These are phyloP conservation scores for Pheosia gnoma DNA, from an alignment of 2,888 invertebrate genomes.

Conservation along the genomic window DNA sequence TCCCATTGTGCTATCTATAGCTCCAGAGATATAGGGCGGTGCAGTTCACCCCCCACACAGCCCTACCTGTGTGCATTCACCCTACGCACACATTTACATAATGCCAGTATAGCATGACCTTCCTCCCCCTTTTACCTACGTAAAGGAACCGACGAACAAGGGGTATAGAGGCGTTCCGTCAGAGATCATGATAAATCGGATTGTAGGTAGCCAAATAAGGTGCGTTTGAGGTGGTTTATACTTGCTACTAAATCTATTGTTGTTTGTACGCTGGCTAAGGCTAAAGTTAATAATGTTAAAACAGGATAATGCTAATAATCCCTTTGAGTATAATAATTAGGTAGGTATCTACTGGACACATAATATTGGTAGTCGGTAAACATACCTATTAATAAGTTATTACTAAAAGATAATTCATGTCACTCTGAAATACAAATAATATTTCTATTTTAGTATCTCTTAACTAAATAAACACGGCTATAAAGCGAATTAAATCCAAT, in stretches of 20 bases:
- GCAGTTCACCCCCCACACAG: constrained; percentile 49
- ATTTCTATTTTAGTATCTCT: too few relatives aligned
- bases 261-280: neutral
- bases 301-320: too few relatives aligned
- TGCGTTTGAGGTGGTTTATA: constrained; percentile 45
- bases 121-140: constrained; percentile 27
- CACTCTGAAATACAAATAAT: too few relatives aligned
- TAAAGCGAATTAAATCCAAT: neutral
- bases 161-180: constrained; percentile 32
- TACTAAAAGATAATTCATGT: too few relatives aligned
- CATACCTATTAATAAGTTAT: too few relatives aligned
- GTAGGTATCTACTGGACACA: too few relatives aligned
- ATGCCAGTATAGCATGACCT: constrained; percentile 45
- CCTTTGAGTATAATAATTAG: too few relatives aligned
- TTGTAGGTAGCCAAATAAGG: constrained; percentile 39
- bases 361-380: too few relatives aligned
- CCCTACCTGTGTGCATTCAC: constrained; percentile 52
- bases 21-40: constrained; percentile 44
- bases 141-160: constrained; percentile 27
- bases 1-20: constrained; percentile 29
- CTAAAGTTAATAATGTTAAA: too few relatives aligned
- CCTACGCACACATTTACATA: constrained; percentile 52
- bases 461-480: neutral
- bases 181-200: constrained; percentile 48
- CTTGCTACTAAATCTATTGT: neutral